Evolutionary conservation across 1,140 invertebrate genomes (phyloP).

Genomic region (Pogonus chalceus): DNA sequence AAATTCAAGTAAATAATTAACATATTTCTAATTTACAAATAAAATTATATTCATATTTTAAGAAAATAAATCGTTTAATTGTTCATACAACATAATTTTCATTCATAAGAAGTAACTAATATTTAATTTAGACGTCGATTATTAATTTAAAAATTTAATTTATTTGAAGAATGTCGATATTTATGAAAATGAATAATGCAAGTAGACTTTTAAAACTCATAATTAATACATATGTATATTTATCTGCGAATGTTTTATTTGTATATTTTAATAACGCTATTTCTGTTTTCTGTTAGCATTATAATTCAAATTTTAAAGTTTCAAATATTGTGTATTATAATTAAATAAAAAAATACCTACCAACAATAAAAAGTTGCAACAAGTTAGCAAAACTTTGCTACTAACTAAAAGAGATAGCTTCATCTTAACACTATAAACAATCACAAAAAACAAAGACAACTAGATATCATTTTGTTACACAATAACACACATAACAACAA

Average conservation of each 20-base stretch:
- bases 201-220: not conserved
- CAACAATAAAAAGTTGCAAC: slow-evolving; percentile 25
- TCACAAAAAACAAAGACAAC: not conserved
- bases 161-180: too few species aligned
- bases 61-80: too few species aligned
- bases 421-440: not conserved
- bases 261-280: not conserved
- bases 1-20: too few species aligned
- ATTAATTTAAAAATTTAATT: too few species aligned
- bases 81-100: too few species aligned
- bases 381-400: slow-evolving; percentile 26
- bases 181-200: not conserved
- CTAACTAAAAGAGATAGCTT: slow-evolving; percentile 21
- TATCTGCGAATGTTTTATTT: slow-evolving; percentile 14
- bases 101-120: too few species aligned
- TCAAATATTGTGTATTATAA: not conserved
- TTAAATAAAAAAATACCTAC: slow-evolving; percentile 16
- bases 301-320: not conserved
- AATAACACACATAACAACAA: slow-evolving; percentile 2
- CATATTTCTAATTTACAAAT: too few species aligned
- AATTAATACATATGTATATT: slow-evolving; percentile 8
- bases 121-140: too few species aligned
- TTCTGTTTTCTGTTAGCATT: not conserved
- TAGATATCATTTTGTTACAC: slow-evolving; percentile 18
- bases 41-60: too few species aligned